Evolutionary conservation across 2,888 invertebrate genomes (phyloP), one percentile per base, ranked within the genome.

Genomic region (Diploptera punctata): DNA sequence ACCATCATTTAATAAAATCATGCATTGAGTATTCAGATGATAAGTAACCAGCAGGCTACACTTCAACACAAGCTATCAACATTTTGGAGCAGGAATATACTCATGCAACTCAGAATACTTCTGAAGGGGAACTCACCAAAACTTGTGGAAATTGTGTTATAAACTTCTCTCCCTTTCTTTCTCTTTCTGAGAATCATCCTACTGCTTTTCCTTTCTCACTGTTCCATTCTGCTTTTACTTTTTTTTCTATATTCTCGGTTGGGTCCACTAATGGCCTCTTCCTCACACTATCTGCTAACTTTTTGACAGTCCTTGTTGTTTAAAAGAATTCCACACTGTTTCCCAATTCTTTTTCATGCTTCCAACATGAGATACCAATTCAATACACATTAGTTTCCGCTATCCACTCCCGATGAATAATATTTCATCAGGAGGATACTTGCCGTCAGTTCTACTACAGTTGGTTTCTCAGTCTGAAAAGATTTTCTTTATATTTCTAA

Each of bases 131-230:
- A n/a, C n/a, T n/a, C n/a, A n/a, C n/a, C n/a, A n/a, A 57, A 57
- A 57, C 57, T 57, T 72, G 65, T 67, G 61, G 68, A 72, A 69
- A 72, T 74, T 74, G 69, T 74, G 71, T 72, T 74, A 70, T 69
- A 38, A 74, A 72, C 60, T 74, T 73, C 67, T 70, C 57, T 60
- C n/a, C 21, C n/a, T 16, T 52, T 21, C 67, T 16, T 31, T 21
- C 44, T 19, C 19, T 43, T 24, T 44, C 62, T 21, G 13, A 57
- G 2, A 26, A 29, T 57, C 57, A 57, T 31, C 43, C 44, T 44
- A 16, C 1, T 5, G 4, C 13, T 9, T 24, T 38, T 16, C 62
- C 3, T 43, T 52, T 26, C 49, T n/a, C 24, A 19, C 67, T 19
- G 9, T n/a, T n/a, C n/a, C n/a, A n/a, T 24, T 67, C 21, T 67